Percentiles rank a stretch among this genome's conserved stretches.
Evolutionary conservation across 2,113 vertebrate genomes (phyloP).

Genomic region (Pavo muticus): DNA sequence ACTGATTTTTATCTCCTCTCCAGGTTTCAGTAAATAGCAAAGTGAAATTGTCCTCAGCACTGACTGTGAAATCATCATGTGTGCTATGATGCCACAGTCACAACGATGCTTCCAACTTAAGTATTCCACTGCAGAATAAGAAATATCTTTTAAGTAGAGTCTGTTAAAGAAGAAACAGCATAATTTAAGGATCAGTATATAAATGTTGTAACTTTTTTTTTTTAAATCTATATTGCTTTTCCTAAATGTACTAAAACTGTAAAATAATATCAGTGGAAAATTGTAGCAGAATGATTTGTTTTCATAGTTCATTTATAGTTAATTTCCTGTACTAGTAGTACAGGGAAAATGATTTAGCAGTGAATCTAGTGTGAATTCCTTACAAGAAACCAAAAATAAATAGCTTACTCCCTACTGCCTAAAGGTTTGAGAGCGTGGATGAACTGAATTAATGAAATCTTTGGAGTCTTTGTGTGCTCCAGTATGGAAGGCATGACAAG

Average conservation of each 20-base stretch:
- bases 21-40: constrained; percentile 8
- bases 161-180: constrained; percentile 46
- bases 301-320: constrained; percentile 78
- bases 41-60: background rate
- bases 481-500: constrained; percentile 36
- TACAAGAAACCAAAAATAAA: constrained; percentile 71
- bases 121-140: background rate
- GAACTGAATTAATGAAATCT: constrained; percentile 65
- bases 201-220: constrained; percentile 54
- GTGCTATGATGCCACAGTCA: background rate
- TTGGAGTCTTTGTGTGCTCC: constrained; percentile 54
- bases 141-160: background rate
- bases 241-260: constrained; percentile 61
- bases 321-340: constrained; percentile 78
- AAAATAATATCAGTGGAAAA: constrained; percentile 75
- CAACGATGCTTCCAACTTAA: background rate
- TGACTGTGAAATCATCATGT: background rate
- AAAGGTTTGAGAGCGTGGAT: constrained; percentile 28
- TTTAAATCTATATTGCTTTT: constrained; percentile 64
- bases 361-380: constrained; percentile 71
- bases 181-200: constrained; percentile 51
- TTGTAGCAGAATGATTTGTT: constrained; percentile 74
- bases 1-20: background rate
- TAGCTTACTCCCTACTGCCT: constrained; percentile 67
- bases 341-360: constrained; percentile 73